Conservation (phyloP, 2,888 invertebrate genomes). For the Drosophila barbarae region DNA sequence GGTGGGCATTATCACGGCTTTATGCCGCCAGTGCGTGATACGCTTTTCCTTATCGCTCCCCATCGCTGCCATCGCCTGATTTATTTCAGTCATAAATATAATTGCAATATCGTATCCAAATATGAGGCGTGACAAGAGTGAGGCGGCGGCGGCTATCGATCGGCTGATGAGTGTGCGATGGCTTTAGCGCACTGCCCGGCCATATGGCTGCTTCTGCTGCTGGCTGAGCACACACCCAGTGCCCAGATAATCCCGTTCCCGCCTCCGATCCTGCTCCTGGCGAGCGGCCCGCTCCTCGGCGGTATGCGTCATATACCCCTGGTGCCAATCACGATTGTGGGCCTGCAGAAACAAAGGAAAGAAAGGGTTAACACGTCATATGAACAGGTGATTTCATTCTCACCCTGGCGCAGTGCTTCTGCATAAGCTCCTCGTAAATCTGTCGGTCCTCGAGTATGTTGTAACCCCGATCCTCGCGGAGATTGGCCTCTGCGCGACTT, state of each 20-base stretch:
- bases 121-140: conserved; percentile 32
- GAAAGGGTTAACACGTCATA: neutral
- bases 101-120: conserved; percentile 36
- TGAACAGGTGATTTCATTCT: neutral
- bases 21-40: conserved; percentile 48
- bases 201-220: conserved; percentile 40
- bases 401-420: conserved; percentile 37
- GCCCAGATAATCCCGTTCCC: conserved; percentile 35
- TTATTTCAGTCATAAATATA: conserved; percentile 42
- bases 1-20: conserved; percentile 44
- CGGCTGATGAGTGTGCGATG: conserved; percentile 10
- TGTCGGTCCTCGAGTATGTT: conserved; percentile 43
- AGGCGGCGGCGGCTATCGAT: conserved; percentile 12
- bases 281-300: conserved; percentile 23
- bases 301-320: conserved; percentile 39
- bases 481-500: conserved; percentile 9
- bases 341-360: conserved; percentile 20
- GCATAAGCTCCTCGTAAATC: conserved; percentile 38
- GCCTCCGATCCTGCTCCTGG: neutral
- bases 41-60: conserved; percentile 45
- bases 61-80: conserved; percentile 34
- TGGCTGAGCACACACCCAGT: conserved; percentile 48
- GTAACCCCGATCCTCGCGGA: conserved; percentile 6
- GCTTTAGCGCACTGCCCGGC: conserved; percentile 32
- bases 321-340: conserved; percentile 46